phyloP scores from a whole-genome alignment of 2,113 vertebrate species.

The Amia ocellicauda region DNA sequence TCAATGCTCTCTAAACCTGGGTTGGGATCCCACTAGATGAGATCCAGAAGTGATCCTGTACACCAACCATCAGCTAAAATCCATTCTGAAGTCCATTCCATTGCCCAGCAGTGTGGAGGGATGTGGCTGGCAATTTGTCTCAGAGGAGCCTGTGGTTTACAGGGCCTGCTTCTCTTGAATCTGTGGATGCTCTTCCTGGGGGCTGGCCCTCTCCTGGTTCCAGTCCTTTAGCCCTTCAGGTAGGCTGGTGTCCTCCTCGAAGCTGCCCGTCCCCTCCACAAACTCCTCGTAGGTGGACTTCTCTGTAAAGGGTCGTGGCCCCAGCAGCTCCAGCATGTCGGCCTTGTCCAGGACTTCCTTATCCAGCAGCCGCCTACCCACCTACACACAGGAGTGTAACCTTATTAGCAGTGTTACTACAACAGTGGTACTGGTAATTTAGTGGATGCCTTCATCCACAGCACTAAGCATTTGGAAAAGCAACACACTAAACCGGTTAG shows the following conservation, averaged over 20 bases:
- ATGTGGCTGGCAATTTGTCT: background rate
- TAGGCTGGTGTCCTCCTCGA: constrained; percentile 59
- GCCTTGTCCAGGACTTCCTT: constrained; percentile 61
- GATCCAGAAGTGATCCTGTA: background rate
- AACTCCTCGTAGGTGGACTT: constrained; percentile 58
- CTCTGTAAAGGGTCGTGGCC: constrained; percentile 51
- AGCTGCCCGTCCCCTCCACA: constrained; percentile 56
- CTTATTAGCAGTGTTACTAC: too few species aligned
- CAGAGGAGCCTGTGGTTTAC: too few species aligned
- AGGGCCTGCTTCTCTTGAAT: constrained; percentile 30
- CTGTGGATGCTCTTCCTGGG: constrained; percentile 14
- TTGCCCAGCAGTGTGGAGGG: too few species aligned
- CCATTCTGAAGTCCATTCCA: background rate
- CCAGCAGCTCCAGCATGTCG: constrained; percentile 52
- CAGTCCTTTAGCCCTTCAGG: constrained; percentile 58
- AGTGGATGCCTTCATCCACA: too few species aligned
- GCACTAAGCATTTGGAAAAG: too few species aligned
- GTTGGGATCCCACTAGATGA: background rate
- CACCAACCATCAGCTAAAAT: background rate
- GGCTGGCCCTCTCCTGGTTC: constrained; percentile 35
- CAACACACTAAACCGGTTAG: too few species aligned
- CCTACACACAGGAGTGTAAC: constrained; percentile 46
- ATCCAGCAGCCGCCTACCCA: constrained; percentile 54
- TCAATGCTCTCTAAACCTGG: background rate
- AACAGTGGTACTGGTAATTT: too few species aligned